These are phyloP conservation scores for Pandemis cinnamomeana DNA, from an alignment of 2,888 invertebrate species.

Conservation along the genomic window DNA sequence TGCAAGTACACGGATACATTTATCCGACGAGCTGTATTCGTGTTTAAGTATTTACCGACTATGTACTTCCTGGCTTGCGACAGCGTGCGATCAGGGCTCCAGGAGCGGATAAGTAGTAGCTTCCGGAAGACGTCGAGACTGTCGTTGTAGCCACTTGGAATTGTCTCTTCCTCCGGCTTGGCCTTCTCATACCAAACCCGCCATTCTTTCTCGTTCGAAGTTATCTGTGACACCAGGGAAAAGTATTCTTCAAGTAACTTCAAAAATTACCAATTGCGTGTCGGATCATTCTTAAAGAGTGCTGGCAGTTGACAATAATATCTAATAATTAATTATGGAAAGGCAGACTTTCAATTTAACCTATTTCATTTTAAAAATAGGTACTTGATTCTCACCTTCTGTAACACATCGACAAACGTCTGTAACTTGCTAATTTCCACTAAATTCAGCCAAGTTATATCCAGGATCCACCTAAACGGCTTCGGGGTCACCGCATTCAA, in stretches of 20 bases:
- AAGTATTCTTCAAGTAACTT: neutral
- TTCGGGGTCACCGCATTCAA: conserved; percentile 96
- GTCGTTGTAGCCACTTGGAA: conserved; percentile 95
- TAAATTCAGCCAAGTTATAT: conserved; percentile 97
- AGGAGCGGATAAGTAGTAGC: conserved; percentile 93
- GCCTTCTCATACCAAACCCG: conserved; percentile 96
- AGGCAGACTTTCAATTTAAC: no score
- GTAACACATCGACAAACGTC: conserved; percentile 91
- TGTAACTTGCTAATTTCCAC: conserved; percentile 95
- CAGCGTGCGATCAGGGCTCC: conserved; percentile 97
- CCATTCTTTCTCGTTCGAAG: conserved; percentile 95
- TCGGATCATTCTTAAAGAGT: neutral
- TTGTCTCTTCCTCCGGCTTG: conserved; percentile 94
- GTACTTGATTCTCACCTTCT: conserved; percentile 81
- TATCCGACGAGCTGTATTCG: no score
- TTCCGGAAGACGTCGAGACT: conserved; percentile 95
- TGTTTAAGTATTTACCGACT: conserved; percentile 82
- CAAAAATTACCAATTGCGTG: no score
- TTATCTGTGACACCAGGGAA: conserved; percentile 84
- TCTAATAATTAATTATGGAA: no score
- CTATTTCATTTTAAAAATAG: no score
- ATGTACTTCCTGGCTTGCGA: conserved; percentile 97
- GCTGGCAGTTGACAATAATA: no score
- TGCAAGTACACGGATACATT: no score
- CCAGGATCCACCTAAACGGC: conserved; percentile 97